Base-by-base conservation (phyloP, 2,113 vertebrate genomes). In the Pyxicephalus adspersus region DNA sequence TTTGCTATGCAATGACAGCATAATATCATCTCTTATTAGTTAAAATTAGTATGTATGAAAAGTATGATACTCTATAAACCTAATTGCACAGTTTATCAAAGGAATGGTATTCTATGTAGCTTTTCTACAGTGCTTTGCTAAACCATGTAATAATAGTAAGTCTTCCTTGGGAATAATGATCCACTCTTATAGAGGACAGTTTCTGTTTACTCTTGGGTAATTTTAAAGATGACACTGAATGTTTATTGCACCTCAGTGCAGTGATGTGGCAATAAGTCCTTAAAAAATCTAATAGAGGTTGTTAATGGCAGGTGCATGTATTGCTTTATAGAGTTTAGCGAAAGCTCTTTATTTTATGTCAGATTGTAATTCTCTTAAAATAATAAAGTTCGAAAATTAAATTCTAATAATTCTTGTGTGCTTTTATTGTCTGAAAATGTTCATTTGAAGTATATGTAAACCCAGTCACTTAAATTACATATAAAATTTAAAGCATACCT, bases 1-100 rank as follows among this genome's bases (percentile, higher is more conserved):
- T 98, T 94, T 97, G 97, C 98, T 97, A 97, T 96, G 95, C 96
- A 97, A 97, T 91, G 92, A 96, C 86, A 93, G 95, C 95, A 94
- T 93, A 92, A 86, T 94, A 93, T 90, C 92, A 94, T 92, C 88
- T 95, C 90, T 92, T 92, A 45, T 45, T 45, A 92, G 91, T 94
- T 90, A 84, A 79, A 45, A 45, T 90, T 91, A 91, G 91, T 92
- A 89, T 83, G 87, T 93, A 89, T 91, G 89, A 89, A 88, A 90
- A 91, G 85, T 88, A 92, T 86, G 88, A 87, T 92, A 94, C 88
- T 95, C 90, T 93, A 92, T 91, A 93, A 92, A 93, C 90, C 89
- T 93, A 92, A 96, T 87, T 92, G 91, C 91, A 92, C 90, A 95
- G 89, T 92, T 93, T 90, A 93, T 90, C 90, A 93, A 93, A 94